Evolutionary conservation across 2,113 vertebrate genomes (phyloP).

Genomic region (Rhabdornis inornatus): DNA sequence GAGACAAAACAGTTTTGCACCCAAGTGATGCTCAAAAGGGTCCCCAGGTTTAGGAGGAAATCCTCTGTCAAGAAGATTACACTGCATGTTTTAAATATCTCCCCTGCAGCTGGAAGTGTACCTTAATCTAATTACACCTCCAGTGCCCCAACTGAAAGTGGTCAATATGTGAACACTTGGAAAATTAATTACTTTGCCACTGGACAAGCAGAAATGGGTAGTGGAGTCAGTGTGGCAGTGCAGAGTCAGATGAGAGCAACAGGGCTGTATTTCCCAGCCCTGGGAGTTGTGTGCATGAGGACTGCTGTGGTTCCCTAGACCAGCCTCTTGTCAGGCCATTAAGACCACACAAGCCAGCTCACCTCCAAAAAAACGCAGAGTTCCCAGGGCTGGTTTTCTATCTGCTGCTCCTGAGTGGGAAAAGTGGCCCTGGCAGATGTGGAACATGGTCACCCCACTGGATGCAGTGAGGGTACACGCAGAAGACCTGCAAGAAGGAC

Average conservation of each 20-base stretch:
- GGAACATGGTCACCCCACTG: background rate
- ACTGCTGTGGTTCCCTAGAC: background rate
- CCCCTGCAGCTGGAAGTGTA: background rate
- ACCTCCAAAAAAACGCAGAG: background rate
- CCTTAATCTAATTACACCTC: background rate
- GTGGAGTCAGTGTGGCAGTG: background rate
- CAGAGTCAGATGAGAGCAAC: background rate
- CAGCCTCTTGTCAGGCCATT: background rate
- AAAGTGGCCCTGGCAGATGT: background rate
- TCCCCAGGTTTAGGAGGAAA: background rate
- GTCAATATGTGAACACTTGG: background rate
- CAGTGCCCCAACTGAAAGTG: background rate
- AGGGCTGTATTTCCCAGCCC: background rate
- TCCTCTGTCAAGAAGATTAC: background rate
- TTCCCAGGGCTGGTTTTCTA: background rate
- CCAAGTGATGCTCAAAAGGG: background rate
- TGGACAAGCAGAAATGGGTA: background rate
- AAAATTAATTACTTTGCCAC: background rate
- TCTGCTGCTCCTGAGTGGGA: background rate
- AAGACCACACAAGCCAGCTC: background rate
- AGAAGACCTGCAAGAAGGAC: background rate
- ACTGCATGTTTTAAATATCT: background rate
- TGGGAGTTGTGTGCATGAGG: fast-evolving
- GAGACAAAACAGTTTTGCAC: background rate
- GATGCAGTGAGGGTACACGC: background rate